Base-by-base conservation (phyloP, 1,140 invertebrate species). In the Drosophila lacteicornis region DNA sequence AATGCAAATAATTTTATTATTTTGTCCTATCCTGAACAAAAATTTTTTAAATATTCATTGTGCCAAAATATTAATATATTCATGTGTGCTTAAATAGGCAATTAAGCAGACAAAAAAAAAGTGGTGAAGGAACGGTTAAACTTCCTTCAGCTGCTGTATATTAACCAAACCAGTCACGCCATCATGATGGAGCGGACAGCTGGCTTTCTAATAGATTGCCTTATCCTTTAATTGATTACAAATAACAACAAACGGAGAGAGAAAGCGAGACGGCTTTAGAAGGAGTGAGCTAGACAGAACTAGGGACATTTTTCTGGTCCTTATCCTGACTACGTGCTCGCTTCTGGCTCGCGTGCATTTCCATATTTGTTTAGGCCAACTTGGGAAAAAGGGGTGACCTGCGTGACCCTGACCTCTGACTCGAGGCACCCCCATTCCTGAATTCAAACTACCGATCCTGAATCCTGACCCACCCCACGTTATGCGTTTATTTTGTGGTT, bases 161-260 rank as follows among this genome's bases (percentile, higher is more conserved):
- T 70, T 51, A 66, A 38, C 49, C 30, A 63, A 80, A 73, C 63
- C 71, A 73, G 81, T 68, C 73, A 73, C 51, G 59, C 56, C 75
- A 71, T 43, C 30, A 30, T 60, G 12, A 36, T 42, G 69, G 38
- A 70, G 43, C 42, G n/a, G 77, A 42, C 82, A 87, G 84, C 84
- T 87, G 84, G 59, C 74, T 67, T 67, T 58, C 49, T 63, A 66
- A 85, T 79, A 85, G 75, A 85, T 85, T 81, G 62, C 79, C 78
- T 69, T 84, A 80, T 65, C 74, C 65, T 79, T 90, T 88, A 87
- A 88, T 87, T 88, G 84, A 87, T 87, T 84, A 87, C 78, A 84
- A 77, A 88, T 88, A 88, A 88, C 82, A 65, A 86, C 62, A 68
- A 45, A 45, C 19, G 47, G 8, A 38, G 17, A 6, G n/a, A 22